Percentiles rank a stretch among this genome's conserved stretches.
These are phyloP conservation scores for Plutella xylostella DNA, from an alignment of 2,888 invertebrate species.

Conservation along the genomic window DNA sequence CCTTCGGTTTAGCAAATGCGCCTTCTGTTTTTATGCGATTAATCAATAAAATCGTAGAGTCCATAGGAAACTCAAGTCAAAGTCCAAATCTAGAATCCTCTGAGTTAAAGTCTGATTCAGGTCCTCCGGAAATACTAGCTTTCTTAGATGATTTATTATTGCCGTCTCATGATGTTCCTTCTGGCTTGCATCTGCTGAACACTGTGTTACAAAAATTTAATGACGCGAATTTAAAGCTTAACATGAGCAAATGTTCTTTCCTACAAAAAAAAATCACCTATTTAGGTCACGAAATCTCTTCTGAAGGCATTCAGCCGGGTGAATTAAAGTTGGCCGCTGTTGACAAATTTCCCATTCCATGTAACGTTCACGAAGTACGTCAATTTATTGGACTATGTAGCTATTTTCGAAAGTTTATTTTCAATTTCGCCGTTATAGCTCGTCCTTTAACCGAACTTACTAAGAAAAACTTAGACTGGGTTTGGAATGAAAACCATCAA, in stretches of 20 bases:
- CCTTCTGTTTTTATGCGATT: slow-evolving; percentile 11
- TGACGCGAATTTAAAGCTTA: not conserved
- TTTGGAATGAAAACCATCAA: slow-evolving; percentile 15
- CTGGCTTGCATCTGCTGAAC: not conserved
- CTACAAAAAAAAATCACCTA: slow-evolving; percentile 2
- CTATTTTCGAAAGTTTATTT: slow-evolving; percentile 19
- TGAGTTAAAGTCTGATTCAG: not conserved
- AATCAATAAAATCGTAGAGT: slow-evolving; percentile 14
- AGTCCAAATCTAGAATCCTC: too few relatives aligned
- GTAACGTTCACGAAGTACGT: slow-evolving; percentile 13
- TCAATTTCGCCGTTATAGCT: slow-evolving; percentile 16
- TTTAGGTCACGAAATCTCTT: slow-evolving; percentile 4
- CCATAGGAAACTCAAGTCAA: not conserved
- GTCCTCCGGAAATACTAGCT: slow-evolving; percentile 2
- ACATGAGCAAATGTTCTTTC: slow-evolving; percentile 4
- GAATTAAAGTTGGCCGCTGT: slow-evolving; percentile 8
- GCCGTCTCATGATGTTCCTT: slow-evolving; percentile 9
- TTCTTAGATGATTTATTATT: slow-evolving; percentile 19
- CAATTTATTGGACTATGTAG: slow-evolving; percentile 16
- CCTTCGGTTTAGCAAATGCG: slow-evolving; percentile 21
- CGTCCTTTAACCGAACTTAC: slow-evolving; percentile 17
- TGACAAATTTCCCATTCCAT: slow-evolving; percentile 12
- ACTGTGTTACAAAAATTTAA: not conserved
- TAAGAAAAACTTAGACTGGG: slow-evolving; percentile 13
- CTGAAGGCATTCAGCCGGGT: slow-evolving; percentile 2